Conservation (phyloP, 2,888 invertebrate genomes). For the Eumacrocentrus americanus region DNA sequence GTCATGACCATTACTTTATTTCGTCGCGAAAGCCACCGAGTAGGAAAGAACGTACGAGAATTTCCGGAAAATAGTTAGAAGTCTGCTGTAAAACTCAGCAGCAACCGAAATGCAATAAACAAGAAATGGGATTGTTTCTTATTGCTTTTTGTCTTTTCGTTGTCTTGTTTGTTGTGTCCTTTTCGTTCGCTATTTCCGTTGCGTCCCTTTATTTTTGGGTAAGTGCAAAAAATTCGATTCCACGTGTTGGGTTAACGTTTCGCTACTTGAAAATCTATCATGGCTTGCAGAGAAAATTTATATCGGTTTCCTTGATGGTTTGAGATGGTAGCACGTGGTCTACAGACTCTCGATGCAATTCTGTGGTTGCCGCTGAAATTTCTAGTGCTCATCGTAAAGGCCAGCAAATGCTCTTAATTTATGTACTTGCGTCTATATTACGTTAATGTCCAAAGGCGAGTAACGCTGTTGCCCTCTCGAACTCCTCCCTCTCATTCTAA, state of each 20-base stretch:
- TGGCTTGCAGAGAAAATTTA: no score
- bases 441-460: constrained; percentile 6
- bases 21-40: no score
- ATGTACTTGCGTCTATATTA: constrained; percentile 16
- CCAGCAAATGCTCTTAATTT: constrained; percentile 21
- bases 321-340: no score
- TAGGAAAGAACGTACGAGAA: background rate
- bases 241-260: no score
- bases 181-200: background rate
- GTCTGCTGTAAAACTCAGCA: constrained; percentile 15
- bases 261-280: no score
- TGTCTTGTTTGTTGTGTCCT: background rate
- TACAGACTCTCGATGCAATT: constrained; percentile 14
- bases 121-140: constrained; percentile 9
- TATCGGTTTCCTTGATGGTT: no score
- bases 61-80: constrained; percentile 4
- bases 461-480: background rate
- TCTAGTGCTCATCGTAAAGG: constrained; percentile 30
- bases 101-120: constrained; percentile 17
- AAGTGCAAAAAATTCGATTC: no score
- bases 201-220: no score
- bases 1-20: background rate
- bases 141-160: constrained; percentile 5
- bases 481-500: background rate
- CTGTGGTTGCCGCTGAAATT: constrained; percentile 25